phyloP scores from a whole-genome alignment of 2,113 vertebrate species.

The Phalacrocorax pelagicus region DNA sequence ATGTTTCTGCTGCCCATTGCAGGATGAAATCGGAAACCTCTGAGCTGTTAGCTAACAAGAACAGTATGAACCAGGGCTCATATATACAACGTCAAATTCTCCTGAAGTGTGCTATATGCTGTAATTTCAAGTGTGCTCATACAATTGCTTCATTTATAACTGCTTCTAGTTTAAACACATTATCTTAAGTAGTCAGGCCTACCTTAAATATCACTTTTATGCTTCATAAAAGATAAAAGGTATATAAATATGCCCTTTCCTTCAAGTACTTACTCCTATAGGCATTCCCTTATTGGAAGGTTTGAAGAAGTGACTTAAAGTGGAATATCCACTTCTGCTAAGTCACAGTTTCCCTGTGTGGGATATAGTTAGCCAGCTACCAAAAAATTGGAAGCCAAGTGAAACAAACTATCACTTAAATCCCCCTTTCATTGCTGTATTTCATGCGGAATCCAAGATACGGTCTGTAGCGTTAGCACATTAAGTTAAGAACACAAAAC shows the following conservation, averaged over 20 bases:
- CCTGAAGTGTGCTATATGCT: background rate
- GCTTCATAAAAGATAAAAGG: background rate
- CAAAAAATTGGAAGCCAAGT: background rate
- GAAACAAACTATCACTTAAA: background rate
- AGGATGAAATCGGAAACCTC: background rate
- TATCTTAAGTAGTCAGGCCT: background rate
- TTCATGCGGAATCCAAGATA: accelerated
- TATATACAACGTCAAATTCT: background rate
- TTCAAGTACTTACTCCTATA: background rate
- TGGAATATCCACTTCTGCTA: background rate
- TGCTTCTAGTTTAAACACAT: background rate
- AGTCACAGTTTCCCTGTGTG: background rate
- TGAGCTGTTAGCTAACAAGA: background rate
- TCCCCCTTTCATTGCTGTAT: background rate
- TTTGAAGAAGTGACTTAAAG: background rate
- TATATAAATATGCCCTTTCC: background rate
- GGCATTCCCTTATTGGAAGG: background rate
- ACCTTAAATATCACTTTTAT: background rate
- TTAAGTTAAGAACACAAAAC: background rate
- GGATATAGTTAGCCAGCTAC: background rate
- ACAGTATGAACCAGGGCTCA: background rate
- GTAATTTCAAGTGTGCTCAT: background rate
- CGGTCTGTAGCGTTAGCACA: background rate
- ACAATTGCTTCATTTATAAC: constrained; percentile 22
- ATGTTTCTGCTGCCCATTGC: background rate